Conservation (phyloP, 2,797 vertebrate genomes). For the Coluber constrictor region DNA sequence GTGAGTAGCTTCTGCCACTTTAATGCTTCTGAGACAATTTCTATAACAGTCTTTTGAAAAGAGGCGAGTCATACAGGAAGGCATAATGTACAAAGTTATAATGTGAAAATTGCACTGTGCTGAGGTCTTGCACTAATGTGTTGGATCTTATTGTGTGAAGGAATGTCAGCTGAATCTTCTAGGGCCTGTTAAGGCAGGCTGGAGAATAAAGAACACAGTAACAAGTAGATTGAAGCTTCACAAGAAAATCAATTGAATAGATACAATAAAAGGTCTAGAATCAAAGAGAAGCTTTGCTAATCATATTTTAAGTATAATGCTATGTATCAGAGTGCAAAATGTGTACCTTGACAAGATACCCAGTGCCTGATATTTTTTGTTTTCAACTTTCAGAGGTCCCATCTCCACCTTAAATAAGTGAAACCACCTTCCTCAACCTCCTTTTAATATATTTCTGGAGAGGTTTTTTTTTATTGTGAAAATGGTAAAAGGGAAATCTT, state of each 20-base stretch:
- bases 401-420: not conserved
- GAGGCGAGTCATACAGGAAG: constrained; percentile 1
- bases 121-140: not conserved
- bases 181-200: not conserved
- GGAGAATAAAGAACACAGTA: not conserved
- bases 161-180: not conserved
- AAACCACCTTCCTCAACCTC: not conserved
- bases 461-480: not conserved
- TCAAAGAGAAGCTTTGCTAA: not conserved
- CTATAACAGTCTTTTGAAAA: not conserved
- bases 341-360: not conserved
- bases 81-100: not conserved
- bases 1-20: not conserved
- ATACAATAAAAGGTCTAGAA: not conserved
- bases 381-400: not conserved
- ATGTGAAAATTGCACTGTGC: not conserved
- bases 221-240: not conserved
- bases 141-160: not conserved
- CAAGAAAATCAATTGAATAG: constrained; percentile 17
- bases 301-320: not conserved
- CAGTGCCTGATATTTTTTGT: not conserved
- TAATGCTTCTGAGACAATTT: not conserved
- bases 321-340: not conserved
- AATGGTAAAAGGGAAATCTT: not conserved
- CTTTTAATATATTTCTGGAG: not conserved